Evolutionary conservation across 1,140 invertebrate genomes (phyloP).

Genomic region (Notospermus geniculatus): DNA sequence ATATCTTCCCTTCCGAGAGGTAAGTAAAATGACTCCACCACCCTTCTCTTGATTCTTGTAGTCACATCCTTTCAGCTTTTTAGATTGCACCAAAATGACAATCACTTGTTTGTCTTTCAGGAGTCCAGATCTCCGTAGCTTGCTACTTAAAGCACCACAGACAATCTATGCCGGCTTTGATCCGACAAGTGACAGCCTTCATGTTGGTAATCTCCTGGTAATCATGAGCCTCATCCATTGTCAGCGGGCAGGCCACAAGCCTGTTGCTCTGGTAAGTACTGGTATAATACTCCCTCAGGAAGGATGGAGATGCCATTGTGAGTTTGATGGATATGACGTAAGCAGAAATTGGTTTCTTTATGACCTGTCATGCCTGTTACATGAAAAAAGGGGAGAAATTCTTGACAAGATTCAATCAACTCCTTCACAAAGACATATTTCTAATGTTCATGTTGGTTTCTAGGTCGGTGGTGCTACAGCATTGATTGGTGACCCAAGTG

Average conservation of each 20-base stretch:
- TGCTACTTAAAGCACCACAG: constrained; percentile 64
- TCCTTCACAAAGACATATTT: too few relatives aligned
- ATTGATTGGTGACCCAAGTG: constrained; percentile 93
- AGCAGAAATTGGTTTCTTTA: too few relatives aligned
- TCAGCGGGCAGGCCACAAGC: constrained; percentile 83
- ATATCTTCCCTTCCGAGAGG: constrained; percentile 71
- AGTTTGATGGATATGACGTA: too few relatives aligned
- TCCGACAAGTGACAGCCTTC: constrained; percentile 92
- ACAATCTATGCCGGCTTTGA: constrained; percentile 95
- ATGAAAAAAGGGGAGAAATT: too few relatives aligned
- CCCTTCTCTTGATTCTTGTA: constrained; percentile 1
- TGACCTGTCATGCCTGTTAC: too few relatives aligned
- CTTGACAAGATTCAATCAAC: too few relatives aligned
- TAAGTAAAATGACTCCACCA: constrained; percentile 21
- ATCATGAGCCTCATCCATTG: constrained; percentile 91
- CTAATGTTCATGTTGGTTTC: constrained; percentile 27
- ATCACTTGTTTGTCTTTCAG: constrained; percentile 59
- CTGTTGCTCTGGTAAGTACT: constrained; percentile 75
- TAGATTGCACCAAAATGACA: not conserved
- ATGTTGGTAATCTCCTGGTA: constrained; percentile 92
- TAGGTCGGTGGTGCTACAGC: constrained; percentile 92
- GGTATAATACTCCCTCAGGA: too few relatives aligned
- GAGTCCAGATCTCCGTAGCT: constrained; percentile 63
- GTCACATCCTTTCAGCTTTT: not conserved
- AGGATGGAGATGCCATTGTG: too few relatives aligned